Percentiles rank a stretch among this genome's conserved stretches.
phyloP scores from a whole-genome alignment of 1,140 invertebrate species.

The Dinothrombium tinctorium region DNA sequence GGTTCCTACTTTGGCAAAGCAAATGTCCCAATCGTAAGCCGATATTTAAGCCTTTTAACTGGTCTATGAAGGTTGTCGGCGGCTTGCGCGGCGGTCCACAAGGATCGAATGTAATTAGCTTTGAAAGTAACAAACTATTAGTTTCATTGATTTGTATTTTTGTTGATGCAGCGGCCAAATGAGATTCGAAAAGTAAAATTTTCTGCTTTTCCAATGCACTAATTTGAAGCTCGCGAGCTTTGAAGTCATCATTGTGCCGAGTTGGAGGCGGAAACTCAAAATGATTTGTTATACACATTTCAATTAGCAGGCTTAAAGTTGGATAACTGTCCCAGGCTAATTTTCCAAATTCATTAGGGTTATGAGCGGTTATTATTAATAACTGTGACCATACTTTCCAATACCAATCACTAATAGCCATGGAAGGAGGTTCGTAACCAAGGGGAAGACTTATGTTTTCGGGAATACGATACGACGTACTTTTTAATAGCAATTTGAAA shows the following conservation, averaged over 20 bases:
- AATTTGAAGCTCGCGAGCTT: constrained; percentile 33
- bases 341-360: constrained; percentile 60
- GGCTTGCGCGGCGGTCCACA: constrained; percentile 49
- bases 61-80: constrained; percentile 45
- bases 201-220: constrained; percentile 45
- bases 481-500: constrained; percentile 65
- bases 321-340: constrained; percentile 71
- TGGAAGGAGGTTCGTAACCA: constrained; percentile 55
- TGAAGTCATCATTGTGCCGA: constrained; percentile 33
- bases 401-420: constrained; percentile 71
- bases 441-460: constrained; percentile 67
- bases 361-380: constrained; percentile 67
- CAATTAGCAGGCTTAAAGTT: constrained; percentile 70
- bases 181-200: constrained; percentile 75
- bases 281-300: constrained; percentile 87
- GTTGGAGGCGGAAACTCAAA: constrained; percentile 48
- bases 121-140: constrained; percentile 58
- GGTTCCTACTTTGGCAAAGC: constrained; percentile 61
- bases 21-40: constrained; percentile 45
- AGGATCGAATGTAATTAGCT: constrained; percentile 58
- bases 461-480: constrained; percentile 71
- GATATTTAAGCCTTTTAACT: constrained; percentile 53
- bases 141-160: constrained; percentile 62
- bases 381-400: constrained; percentile 87
- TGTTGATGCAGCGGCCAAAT: constrained; percentile 66